Conservation (phyloP, 2,888 invertebrate species). For the Ypsolopha scabrella region DNA sequence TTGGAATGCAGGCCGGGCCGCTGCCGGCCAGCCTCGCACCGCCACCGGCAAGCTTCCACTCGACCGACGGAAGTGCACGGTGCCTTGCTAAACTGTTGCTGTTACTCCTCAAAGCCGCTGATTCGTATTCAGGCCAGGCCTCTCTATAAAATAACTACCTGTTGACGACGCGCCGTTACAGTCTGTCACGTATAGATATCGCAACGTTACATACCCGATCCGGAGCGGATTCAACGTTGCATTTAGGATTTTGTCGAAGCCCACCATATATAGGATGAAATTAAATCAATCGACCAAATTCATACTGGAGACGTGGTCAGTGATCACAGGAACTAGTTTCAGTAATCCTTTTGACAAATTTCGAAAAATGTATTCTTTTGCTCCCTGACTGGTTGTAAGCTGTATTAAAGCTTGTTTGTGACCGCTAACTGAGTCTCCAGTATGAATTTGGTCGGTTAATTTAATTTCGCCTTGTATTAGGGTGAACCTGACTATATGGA, state of each 20-base stretch:
- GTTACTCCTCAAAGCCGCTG: constrained; percentile 18
- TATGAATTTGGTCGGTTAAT: no score
- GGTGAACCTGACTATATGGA: no score
- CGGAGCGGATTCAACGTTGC: constrained; percentile 11
- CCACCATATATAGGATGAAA: background rate
- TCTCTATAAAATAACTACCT: constrained; percentile 25
- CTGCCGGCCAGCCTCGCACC: constrained; percentile 7
- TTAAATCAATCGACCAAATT: no score
- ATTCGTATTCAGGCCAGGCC: constrained; percentile 38
- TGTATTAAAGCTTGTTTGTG: no score
- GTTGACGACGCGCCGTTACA: constrained; percentile 26
- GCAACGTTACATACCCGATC: constrained; percentile 28
- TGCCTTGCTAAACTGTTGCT: constrained; percentile 24
- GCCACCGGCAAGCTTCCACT: constrained; percentile 25
- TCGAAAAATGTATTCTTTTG: no score
- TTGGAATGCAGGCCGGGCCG: constrained; percentile 41
- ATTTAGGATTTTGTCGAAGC: background rate
- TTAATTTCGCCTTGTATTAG: no score
- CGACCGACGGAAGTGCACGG: constrained; percentile 31
- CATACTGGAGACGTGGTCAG: no score
- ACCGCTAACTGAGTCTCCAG: no score
- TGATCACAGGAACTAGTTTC: no score
- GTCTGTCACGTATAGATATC: constrained; percentile 28
- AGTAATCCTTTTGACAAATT: no score
- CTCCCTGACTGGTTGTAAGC: no score